phyloP scores from a whole-genome alignment of 2,888 invertebrate genomes.

The Synergus laeviventris region DNA sequence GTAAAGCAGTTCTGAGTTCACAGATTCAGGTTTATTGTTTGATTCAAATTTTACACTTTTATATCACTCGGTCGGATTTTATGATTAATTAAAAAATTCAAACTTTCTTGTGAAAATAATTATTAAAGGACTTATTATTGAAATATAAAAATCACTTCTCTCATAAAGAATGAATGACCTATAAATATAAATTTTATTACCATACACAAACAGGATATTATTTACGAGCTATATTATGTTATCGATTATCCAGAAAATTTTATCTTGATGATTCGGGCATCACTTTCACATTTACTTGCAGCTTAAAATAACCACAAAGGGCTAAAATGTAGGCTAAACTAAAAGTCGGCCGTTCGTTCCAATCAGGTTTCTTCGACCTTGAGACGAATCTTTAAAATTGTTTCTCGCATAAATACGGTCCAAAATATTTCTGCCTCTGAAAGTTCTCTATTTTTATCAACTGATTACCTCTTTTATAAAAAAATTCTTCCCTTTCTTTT shows the following conservation, averaged over 20 bases:
- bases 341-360: constrained; percentile 13
- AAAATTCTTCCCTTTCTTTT: neutral
- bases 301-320: neutral
- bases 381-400: neutral
- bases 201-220: neutral
- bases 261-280: neutral
- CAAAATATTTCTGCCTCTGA: neutral
- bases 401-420: neutral
- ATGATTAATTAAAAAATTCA: too few relatives aligned
- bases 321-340: neutral
- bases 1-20: neutral
- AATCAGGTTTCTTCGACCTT: constrained; percentile 20
- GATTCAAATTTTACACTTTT: neutral
- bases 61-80: neutral
- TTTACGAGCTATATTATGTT: constrained; percentile 3
- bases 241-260: neutral
- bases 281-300: constrained; percentile 4
- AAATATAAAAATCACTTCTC: neutral
- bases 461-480: too few relatives aligned
- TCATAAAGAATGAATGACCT: neutral
- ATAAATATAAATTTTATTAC: neutral
- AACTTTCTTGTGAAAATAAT: neutral
- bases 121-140: neutral
- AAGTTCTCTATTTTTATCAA: neutral
- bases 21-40: neutral